Base-by-base conservation (phyloP, 2,888 invertebrate species). In the Listrodromus nycthemerus region DNA sequence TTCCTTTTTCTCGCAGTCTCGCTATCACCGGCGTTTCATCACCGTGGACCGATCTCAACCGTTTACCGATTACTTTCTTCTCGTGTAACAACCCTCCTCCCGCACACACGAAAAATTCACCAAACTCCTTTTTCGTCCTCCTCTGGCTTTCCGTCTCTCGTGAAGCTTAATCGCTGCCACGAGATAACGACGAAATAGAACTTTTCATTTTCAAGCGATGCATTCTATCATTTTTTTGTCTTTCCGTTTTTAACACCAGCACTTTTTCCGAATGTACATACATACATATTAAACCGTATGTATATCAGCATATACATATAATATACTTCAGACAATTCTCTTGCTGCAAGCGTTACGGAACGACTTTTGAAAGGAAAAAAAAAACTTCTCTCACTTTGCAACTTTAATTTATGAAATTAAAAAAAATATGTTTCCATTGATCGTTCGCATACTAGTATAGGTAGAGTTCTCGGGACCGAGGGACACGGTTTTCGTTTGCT, bases 361-460 rank as follows among this genome's bases (percentile, higher is more conserved):
- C 55, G 71, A 71, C 50, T 79, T 10, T 75, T 48, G n/a, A 69
- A 74, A 65, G 75, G 37, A 37, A n/a, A 33, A 33, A 33, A 45
- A 45, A 10, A 45, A 83, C 50, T 75, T 69, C 52, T 30, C 77
- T 10, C 24, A 63, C 52, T 84, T 77, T n/a, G 73, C 74, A 84
- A 81, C 67, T 80, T 77, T 80, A 77, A 81, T 81, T 80, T 65
- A 48, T 78, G 37, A 70, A 83, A 74, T 33, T 27, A 48, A 78
- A 81, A 75, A 76, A 69, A 69, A 70, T 77, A 77, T 83, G 41
- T 74, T 74, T 74, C 69, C 80, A 77, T 84, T 78, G 84, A 84
- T 84, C 84, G 78, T 78, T 63, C 67, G 76, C 76, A 79, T 69
- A 80, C 80, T 81, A 74, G 74, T 33, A 10, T 21, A 52, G 77